Evolutionary conservation across 2,888 invertebrate species (phyloP), one percentile per base, ranked within the genome.

Genomic region (Syrista parreyssii): DNA sequence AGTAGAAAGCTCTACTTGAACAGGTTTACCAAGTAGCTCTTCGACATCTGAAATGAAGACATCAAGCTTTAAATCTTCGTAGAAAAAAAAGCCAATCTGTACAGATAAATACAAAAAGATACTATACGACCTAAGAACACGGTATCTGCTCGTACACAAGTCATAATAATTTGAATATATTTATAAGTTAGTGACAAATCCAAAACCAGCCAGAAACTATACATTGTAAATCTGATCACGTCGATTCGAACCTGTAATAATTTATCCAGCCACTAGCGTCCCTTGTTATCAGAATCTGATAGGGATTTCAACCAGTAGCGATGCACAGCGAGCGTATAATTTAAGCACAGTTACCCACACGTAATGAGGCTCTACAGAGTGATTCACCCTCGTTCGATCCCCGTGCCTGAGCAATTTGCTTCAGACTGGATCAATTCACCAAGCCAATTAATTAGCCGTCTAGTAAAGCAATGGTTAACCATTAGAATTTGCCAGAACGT

Each of bases 21-120:
- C 95, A n/a, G 96, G 96, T 84, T 94, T 94, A 6, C 96, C 97
- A 75, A 97, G 92, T 82, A 96, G 92, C 76, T 94, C 93, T 86
- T 95, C 95, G 68, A 96, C 94, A 90, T 95, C 97, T 96, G 92
- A 68, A 91, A 92, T 79, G 34, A 80, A 78, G 31, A 4, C 3
- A 71, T 12, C 2, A 71, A 71, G 4, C 71, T n/a, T 71, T 31
- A 15, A 71, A 31, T 71, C 12, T 1, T 30, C 71, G 1, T 31
- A 23, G 23, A 55, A 23, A 55, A 55, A 23, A 23, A 15, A 12
- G 55, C 2, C 23, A 55, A 15, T 23, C 23, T 23, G 23, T 55
- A 23, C 55, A 55, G 2, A 55, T 23, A 55, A 55, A 23, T 9
- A 55, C 15, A 55, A 9, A 1, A 55, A 55, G 55, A 55, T 55